Evolutionary conservation across 2,113 vertebrate species (phyloP).

Genomic region (Ploceus nigricollis): DNA sequence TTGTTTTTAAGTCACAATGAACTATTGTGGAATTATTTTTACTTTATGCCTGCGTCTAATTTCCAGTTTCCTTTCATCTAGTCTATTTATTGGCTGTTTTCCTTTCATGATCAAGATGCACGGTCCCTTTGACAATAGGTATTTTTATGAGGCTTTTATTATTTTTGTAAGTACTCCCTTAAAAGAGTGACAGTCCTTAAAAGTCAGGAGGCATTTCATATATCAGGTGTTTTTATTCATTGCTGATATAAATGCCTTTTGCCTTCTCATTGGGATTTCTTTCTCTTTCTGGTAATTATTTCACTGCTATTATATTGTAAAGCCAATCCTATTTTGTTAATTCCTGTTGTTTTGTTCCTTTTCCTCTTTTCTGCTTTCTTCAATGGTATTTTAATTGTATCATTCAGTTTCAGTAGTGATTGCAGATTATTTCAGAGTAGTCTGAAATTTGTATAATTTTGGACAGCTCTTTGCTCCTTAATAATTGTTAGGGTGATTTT

Average conservation of each 20-base stretch:
- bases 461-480: background rate
- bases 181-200: background rate
- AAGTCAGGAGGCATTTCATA: background rate
- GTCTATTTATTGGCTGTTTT: background rate
- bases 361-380: background rate
- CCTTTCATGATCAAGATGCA: background rate
- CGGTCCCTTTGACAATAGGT: background rate
- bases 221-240: background rate
- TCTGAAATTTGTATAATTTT: background rate
- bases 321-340: background rate
- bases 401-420: background rate
- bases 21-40: background rate
- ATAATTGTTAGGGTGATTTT: background rate
- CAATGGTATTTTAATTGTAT: background rate
- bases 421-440: background rate
- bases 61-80: background rate
- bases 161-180: background rate
- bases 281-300: slow-evolving; percentile 5
- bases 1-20: background rate
- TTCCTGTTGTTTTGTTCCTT: background rate
- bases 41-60: background rate
- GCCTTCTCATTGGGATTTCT: background rate
- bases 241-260: background rate
- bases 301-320: background rate
- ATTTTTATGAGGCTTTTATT: background rate